phyloP scores from a whole-genome alignment of 2,888 invertebrate genomes.

The Callinectes sapidus region DNA sequence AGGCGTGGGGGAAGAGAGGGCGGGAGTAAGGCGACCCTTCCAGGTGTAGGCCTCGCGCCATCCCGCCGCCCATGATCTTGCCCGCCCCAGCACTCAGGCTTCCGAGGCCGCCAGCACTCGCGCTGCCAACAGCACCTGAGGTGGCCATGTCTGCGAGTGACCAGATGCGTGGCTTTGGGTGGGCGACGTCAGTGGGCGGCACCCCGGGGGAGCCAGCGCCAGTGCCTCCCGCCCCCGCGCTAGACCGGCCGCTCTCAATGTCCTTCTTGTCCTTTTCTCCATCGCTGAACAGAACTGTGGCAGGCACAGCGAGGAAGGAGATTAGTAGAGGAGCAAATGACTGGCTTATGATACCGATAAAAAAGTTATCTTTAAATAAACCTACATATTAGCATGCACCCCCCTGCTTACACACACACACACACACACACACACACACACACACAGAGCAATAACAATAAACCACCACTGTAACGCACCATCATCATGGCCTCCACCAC shows the following conservation, averaged over 20 bases:
- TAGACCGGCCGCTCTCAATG: constrained; percentile 55
- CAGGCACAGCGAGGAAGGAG: background rate
- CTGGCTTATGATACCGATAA: background rate
- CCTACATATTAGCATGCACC: background rate
- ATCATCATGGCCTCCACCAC: background rate
- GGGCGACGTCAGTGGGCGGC: constrained; percentile 71
- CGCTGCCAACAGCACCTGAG: constrained; percentile 81
- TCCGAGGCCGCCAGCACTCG: constrained; percentile 52
- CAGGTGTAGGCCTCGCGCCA: constrained; percentile 66
- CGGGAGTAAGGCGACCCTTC: constrained; percentile 69
- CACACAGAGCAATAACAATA: background rate
- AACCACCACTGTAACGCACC: background rate
- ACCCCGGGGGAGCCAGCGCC: constrained; percentile 64
- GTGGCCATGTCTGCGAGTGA: constrained; percentile 95
- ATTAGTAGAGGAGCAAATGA: background rate
- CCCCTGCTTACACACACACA: background rate
- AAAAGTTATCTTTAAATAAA: background rate
- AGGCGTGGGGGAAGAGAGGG: constrained; percentile 70
- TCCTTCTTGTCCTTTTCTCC: constrained; percentile 70
- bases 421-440: constrained; percentile 13
- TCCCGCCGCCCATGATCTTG: constrained; percentile 65
- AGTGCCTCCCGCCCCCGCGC: constrained; percentile 56
- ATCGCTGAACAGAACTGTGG: constrained; percentile 68
- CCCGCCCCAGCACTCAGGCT: constrained; percentile 66
- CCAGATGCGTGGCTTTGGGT: constrained; percentile 90